phyloP scores from a whole-genome alignment of 2,797 vertebrate species.

The Amphiprion clarkii region DNA sequence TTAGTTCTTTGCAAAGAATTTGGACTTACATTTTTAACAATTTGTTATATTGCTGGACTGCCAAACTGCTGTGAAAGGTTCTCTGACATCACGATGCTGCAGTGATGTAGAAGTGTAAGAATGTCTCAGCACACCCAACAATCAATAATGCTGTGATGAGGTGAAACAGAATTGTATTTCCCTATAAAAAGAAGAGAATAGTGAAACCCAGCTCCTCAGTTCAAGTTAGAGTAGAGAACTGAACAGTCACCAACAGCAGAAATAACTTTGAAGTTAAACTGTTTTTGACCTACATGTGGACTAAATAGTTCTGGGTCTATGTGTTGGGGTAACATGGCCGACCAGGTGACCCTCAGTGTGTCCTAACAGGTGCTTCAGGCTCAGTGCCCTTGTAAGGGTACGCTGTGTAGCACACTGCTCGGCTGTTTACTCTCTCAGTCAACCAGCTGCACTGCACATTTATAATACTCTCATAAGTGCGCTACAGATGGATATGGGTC shows the following conservation, averaged over 20 bases:
- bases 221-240: no score
- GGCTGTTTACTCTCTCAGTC: constrained; percentile 74
- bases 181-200: background rate
- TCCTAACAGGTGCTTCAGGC: constrained; percentile 76
- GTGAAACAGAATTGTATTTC: background rate
- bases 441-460: constrained; percentile 76
- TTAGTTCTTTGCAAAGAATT: background rate
- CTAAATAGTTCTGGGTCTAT: constrained; percentile 24
- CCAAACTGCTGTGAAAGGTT: background rate
- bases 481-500: constrained; percentile 74
- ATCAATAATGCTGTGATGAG: background rate
- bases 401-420: constrained; percentile 48
- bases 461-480: constrained; percentile 80
- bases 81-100: background rate
- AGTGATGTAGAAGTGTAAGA: background rate
- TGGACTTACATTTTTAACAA: background rate
- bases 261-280: background rate
- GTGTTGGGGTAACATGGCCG: background rate
- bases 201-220: background rate
- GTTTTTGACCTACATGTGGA: constrained; percentile 11
- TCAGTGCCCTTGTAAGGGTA: constrained; percentile 77
- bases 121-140: background rate
- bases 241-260: background rate
- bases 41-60: background rate
- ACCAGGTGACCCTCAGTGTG: constrained; percentile 57